Evolutionary conservation across 2,888 invertebrate species (phyloP).

Genomic region (Nemapogon koenigi): DNA sequence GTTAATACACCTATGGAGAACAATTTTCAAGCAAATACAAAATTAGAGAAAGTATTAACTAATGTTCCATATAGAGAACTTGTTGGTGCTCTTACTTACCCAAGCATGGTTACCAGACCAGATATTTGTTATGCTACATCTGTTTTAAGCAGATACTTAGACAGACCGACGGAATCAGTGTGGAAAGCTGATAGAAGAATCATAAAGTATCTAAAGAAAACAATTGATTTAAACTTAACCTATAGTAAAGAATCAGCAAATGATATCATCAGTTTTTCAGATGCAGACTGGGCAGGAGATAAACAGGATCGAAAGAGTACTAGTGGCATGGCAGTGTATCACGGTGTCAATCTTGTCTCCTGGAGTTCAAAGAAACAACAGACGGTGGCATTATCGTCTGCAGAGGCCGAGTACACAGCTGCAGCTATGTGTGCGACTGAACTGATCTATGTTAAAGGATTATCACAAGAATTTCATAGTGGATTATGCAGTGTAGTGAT

Average conservation of each 20-base stretch:
- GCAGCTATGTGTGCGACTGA: not conserved
- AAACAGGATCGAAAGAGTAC: too few relatives aligned
- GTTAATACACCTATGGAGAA: not conserved
- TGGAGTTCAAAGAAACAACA: not conserved
- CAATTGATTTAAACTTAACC: not conserved
- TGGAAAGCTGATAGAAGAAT: constrained; percentile 7
- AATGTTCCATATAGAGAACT: too few relatives aligned
- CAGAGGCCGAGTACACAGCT: not conserved
- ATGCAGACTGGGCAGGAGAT: too few relatives aligned
- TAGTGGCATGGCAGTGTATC: not conserved
- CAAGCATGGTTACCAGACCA: too few relatives aligned
- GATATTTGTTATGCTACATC: constrained; percentile 8
- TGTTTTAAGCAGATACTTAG: constrained; percentile 4
- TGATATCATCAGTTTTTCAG: too few relatives aligned
- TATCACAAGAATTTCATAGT: not conserved
- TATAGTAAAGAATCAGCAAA: not conserved
- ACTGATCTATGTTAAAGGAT: not conserved
- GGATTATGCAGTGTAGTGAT: not conserved
- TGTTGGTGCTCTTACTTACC: too few relatives aligned
- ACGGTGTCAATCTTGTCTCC: not conserved
- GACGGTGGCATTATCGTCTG: too few relatives aligned
- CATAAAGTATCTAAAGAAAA: constrained; percentile 1
- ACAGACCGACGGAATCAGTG: constrained; percentile 2
- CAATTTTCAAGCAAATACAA: not conserved
- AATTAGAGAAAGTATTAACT: too few relatives aligned